Evolutionary conservation across 2,888 invertebrate genomes (phyloP).

Genomic region (Mesochorus sp.): DNA sequence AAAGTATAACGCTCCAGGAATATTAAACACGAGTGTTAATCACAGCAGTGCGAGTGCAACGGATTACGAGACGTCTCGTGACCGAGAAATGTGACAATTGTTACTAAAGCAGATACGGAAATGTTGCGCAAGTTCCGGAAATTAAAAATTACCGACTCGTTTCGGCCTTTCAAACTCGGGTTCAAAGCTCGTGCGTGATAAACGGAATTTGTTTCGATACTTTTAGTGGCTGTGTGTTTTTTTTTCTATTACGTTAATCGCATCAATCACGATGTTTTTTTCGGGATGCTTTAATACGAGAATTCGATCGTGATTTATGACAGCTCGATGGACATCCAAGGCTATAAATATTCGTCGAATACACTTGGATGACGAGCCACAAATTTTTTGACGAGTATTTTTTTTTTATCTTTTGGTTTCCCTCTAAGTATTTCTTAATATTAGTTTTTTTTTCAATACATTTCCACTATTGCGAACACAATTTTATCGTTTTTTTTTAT

Average conservation of each 20-base stretch:
- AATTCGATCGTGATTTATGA: constrained; percentile 9
- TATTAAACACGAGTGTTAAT: neutral
- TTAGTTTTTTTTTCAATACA: no score
- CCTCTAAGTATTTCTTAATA: no score
- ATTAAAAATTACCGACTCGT: constrained; percentile 30
- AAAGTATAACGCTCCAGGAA: neutral
- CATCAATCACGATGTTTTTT: neutral
- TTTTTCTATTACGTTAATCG: neutral
- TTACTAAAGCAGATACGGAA: constrained; percentile 12
- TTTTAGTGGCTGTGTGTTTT: neutral
- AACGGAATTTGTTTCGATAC: constrained; percentile 1
- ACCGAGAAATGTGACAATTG: constrained; percentile 15
- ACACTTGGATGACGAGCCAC: neutral
- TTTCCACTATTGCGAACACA: no score
- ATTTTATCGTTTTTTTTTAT: no score
- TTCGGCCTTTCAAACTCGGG: neutral
- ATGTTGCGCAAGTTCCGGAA: constrained; percentile 36
- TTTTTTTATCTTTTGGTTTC: neutral
- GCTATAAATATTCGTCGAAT: constrained; percentile 41
- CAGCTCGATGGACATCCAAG: constrained; percentile 2
- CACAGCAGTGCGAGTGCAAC: neutral
- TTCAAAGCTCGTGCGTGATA: neutral
- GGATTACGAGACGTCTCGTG: neutral
- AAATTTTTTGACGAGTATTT: constrained; percentile 31
- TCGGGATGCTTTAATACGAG: neutral